Percentiles rank a stretch among this genome's conserved stretches.
These are phyloP conservation scores for Mesoclemmys tuberculata DNA, from an alignment of 2,113 vertebrate genomes.

Conservation along the genomic window DNA sequence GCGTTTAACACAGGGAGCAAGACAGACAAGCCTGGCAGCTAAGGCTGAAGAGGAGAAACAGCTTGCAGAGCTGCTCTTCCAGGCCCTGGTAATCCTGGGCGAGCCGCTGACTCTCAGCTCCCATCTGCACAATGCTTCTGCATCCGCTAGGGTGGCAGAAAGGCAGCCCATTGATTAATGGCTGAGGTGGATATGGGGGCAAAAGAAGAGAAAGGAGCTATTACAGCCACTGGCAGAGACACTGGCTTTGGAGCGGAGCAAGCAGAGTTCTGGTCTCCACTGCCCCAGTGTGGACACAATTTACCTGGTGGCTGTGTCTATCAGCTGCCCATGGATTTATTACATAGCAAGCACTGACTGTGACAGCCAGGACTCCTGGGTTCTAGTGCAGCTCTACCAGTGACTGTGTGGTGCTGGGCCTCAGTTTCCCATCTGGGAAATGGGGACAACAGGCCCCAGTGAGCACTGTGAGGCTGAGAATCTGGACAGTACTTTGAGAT, in stretches of 20 bases:
- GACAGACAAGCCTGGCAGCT: background rate
- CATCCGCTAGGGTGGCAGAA: background rate
- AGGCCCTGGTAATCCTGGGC: fast-evolving
- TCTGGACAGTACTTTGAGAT: fast-evolving
- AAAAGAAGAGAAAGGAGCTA: too few relatives aligned
- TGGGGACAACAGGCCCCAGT: background rate
- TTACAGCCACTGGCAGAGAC: background rate
- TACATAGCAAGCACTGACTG: too few relatives aligned
- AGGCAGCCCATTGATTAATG: background rate
- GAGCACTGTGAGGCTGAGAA: background rate
- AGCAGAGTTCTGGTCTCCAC: background rate
- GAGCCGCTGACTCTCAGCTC: fast-evolving
- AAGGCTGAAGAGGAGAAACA: fast-evolving
- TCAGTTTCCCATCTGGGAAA: fast-evolving
- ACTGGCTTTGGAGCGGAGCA: fast-evolving
- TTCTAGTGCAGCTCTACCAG: fast-evolving
- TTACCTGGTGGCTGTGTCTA: background rate
- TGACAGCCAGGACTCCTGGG: background rate
- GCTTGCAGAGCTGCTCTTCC: too few relatives aligned
- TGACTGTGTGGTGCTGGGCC: fast-evolving
- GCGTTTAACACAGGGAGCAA: too few relatives aligned
- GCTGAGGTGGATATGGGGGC: too few relatives aligned
- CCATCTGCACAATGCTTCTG: background rate
- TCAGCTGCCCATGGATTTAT: background rate
- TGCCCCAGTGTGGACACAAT: background rate